Conservation (phyloP, 2,797 vertebrate species). For the Apogon hyalosoma region DNA sequence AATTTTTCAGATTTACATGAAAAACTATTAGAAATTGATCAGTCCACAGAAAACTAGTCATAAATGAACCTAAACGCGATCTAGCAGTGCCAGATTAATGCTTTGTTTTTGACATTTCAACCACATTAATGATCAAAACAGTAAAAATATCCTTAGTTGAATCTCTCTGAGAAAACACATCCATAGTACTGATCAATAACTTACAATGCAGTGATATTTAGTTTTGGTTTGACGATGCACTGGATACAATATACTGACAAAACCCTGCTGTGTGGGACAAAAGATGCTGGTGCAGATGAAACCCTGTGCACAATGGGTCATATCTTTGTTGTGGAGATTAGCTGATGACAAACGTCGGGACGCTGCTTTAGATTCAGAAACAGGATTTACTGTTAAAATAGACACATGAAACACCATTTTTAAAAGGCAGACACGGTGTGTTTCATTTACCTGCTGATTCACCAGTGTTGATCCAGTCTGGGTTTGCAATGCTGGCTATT, state of each 20-base stretch:
- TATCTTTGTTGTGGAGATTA: constrained; percentile 52
- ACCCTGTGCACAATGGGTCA: constrained; percentile 34
- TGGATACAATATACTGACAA: neutral
- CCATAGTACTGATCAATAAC: neutral
- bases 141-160: neutral
- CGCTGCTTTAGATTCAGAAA: too few relatives aligned
- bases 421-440: neutral
- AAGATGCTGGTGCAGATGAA: constrained; percentile 47
- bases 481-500: constrained; percentile 98
- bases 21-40: too few relatives aligned
- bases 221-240: neutral
- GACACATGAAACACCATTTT: neutral
- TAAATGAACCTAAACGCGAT: too few relatives aligned
- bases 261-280: constrained; percentile 41
- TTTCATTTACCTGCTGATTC: constrained; percentile 92
- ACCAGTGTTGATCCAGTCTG: constrained; percentile 99
- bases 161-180: neutral
- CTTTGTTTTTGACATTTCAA: neutral
- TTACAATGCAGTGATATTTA: neutral
- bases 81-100: too few relatives aligned
- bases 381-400: constrained; percentile 1
- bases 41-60: too few relatives aligned
- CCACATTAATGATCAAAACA: neutral
- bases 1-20: too few relatives aligned
- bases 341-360: constrained; percentile 6